A percentile compares a stretch with the other conserved stretches of the same genome.
These are phyloP conservation scores for Notechis scutatus DNA, from an alignment of 2,113 vertebrate species.

Conservation along the genomic window DNA sequence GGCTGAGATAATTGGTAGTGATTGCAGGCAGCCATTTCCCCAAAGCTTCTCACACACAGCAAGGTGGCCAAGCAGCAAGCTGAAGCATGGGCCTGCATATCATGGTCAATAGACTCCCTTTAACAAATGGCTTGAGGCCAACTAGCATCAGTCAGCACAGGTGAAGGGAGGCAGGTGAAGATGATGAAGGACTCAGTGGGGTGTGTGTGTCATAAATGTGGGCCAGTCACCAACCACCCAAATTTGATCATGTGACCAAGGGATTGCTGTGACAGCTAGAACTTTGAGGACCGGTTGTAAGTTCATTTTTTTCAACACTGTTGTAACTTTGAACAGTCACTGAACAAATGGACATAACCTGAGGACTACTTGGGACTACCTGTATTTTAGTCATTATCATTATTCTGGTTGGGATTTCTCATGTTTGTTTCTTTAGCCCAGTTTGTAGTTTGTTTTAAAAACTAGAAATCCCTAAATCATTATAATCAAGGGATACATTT, in stretches of 20 bases:
- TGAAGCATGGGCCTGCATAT: background rate
- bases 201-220: background rate
- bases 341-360: background rate
- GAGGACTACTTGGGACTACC: background rate
- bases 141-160: background rate
- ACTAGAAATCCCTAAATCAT: background rate
- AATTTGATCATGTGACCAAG: background rate
- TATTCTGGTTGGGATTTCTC: background rate
- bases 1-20: background rate
- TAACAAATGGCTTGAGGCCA: background rate
- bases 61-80: background rate
- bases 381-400: background rate
- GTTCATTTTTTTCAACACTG: background rate
- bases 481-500: background rate
- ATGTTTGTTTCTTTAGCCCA: background rate
- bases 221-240: background rate
- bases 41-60: background rate
- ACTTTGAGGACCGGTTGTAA: background rate
- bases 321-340: background rate
- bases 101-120: background rate
- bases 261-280: background rate
- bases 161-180: background rate
- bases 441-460: background rate
- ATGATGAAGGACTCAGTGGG: background rate
- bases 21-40: background rate